These are phyloP conservation scores for Varanus komodoensis DNA, from an alignment of 2,113 vertebrate species.

Conservation along the genomic window DNA sequence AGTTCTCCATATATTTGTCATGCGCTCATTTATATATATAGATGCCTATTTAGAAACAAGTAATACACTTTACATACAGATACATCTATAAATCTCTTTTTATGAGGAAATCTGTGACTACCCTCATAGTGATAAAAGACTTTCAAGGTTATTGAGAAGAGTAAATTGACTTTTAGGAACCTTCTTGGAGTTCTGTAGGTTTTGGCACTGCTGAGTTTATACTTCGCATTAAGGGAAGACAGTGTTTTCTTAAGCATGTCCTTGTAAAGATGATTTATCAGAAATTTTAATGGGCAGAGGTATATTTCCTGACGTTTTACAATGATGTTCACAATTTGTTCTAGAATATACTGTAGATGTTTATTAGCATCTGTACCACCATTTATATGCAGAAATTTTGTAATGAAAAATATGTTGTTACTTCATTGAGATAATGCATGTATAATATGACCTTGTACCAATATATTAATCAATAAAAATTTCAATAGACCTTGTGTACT, in stretches of 20 bases:
- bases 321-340: slow-evolving; percentile 27
- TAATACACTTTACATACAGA: no score
- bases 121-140: background rate
- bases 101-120: no score
- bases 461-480: background rate
- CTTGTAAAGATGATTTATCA: slow-evolving; percentile 31
- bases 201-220: background rate
- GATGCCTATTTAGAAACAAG: no score
- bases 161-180: background rate
- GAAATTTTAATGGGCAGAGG: slow-evolving; percentile 19
- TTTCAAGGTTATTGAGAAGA: background rate
- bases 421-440: slow-evolving; percentile 10
- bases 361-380: slow-evolving; percentile 33
- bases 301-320: slow-evolving; percentile 27
- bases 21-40: no score
- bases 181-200: background rate
- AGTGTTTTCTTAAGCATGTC: slow-evolving; percentile 8
- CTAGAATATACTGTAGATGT: slow-evolving; percentile 34
- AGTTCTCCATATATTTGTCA: no score
- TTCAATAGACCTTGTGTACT: background rate
- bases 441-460: background rate
- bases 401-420: slow-evolving; percentile 4
- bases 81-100: no score
- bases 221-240: background rate
- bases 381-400: slow-evolving; percentile 25